Evolutionary conservation across 2,888 invertebrate genomes (phyloP), one percentile per base, ranked within the genome.

Genomic region (Drosophila hawaiiensis): DNA sequence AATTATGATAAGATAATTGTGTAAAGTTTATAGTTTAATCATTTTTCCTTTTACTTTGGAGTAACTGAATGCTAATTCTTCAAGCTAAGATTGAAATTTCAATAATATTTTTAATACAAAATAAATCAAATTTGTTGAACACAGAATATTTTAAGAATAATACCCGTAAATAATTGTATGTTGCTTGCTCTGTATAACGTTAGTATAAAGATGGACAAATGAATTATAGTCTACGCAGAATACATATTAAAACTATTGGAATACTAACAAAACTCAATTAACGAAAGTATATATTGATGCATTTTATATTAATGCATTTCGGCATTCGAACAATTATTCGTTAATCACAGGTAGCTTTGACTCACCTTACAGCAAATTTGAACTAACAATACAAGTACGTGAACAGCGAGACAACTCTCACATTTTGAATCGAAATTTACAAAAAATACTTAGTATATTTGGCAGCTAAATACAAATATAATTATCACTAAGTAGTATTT

Each of bases 381-480:
- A 39, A 19, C 4, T 56, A 14, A 29, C 41, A 56, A 50, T 56
- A 41, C 3, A 19, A 37, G 37, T 35, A 33, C 50, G 43, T 56
- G 54, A 70, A 70, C 60, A 61, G 66, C 39, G 53, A 67, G 37
- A 60, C 64, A 50, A 52, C 22, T 50, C 47, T 55, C 37, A 68
- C 66, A 73, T 80, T 83, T 83, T 54, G 74, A 86, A 66, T 68
- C 63, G 74, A 79, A 85, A 83, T 82, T 83, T 69, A 52, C 53
- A 60, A 65, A 67, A 28, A 56, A 39, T 29, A 39, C 28, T 31
- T 37, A 52, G 49, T 61, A 60, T 53, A 49, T 70, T 67, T 29
- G 73, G 73, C 54, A 61, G 52, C 58, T 64, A 67, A 52, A 75
- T 47, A 69, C 29, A 63, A 10, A 50, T 19, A 35, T 31, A 47